Evolutionary conservation across 1,140 invertebrate species (phyloP).

Genomic region (Patella vulgata): DNA sequence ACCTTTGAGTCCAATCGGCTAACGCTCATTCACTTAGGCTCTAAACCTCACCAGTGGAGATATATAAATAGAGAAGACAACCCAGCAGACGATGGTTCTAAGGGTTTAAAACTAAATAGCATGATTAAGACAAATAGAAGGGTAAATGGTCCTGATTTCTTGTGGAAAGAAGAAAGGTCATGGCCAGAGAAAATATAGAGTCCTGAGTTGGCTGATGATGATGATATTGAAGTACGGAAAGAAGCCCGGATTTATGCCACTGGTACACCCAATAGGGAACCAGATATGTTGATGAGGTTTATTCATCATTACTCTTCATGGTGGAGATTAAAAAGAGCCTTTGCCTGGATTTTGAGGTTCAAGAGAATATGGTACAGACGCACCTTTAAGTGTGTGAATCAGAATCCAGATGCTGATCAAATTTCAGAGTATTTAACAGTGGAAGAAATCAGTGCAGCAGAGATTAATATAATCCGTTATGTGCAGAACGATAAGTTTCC

Average conservation of each 20-base stretch:
- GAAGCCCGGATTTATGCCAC: background rate
- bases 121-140: constrained; percentile 4
- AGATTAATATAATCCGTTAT: too few relatives aligned
- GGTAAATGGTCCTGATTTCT: constrained; percentile 30
- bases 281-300: constrained; percentile 3
- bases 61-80: background rate
- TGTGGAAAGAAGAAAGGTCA: constrained; percentile 4
- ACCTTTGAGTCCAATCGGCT: background rate
- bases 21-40: constrained; percentile 24
- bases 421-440: too few relatives aligned
- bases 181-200: background rate
- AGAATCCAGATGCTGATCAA: too few relatives aligned
- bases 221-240: constrained; percentile 1
- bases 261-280: background rate
- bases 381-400: too few relatives aligned
- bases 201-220: background rate
- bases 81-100: constrained; percentile 14
- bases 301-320: constrained; percentile 12
- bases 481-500: too few relatives aligned
- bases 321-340: background rate
- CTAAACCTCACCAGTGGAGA: constrained; percentile 24
- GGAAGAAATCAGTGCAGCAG: too few relatives aligned
- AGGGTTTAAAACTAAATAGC: constrained; percentile 15
- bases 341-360: too few relatives aligned
- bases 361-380: too few relatives aligned